Percentiles rank a stretch among this genome's conserved stretches.
Conservation (phyloP, 2,888 invertebrate genomes). For the Athripsodes cinereus region DNA sequence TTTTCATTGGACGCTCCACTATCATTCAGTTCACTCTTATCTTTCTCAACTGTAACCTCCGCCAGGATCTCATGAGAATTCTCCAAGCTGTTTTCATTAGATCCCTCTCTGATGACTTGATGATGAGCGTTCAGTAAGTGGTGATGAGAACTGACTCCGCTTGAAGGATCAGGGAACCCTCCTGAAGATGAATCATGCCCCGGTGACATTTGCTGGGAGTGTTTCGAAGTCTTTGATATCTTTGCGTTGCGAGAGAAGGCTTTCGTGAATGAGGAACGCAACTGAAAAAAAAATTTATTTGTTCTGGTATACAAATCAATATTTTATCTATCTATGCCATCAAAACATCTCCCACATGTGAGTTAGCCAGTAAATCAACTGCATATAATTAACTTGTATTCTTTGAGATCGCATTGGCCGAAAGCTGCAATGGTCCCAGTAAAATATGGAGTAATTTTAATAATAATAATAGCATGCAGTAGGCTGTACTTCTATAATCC, state of each 20-base stretch:
- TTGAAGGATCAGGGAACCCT: neutral
- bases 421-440: too few species aligned
- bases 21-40: conserved; percentile 8
- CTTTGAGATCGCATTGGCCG: too few species aligned
- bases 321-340: too few species aligned
- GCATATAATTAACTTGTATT: too few species aligned
- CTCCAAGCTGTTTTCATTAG: conserved; percentile 50
- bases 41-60: conserved; percentile 29
- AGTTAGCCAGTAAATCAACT: too few species aligned
- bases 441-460: too few species aligned
- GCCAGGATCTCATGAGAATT: conserved; percentile 46
- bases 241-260: conserved; percentile 87
- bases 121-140: conserved; percentile 42
- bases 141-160: neutral
- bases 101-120: conserved; percentile 48
- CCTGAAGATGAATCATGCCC: conserved; percentile 5
- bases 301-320: too few species aligned
- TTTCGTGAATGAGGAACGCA: conserved; percentile 95
- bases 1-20: conserved; percentile 18
- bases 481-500: too few species aligned
- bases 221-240: conserved; percentile 63
- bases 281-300: conserved; percentile 46
- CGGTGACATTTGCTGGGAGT: conserved; percentile 49
- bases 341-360: too few species aligned
- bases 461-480: too few species aligned